Conservation (phyloP, 2,113 vertebrate species). For the Gymnobelideus leadbeateri region DNA sequence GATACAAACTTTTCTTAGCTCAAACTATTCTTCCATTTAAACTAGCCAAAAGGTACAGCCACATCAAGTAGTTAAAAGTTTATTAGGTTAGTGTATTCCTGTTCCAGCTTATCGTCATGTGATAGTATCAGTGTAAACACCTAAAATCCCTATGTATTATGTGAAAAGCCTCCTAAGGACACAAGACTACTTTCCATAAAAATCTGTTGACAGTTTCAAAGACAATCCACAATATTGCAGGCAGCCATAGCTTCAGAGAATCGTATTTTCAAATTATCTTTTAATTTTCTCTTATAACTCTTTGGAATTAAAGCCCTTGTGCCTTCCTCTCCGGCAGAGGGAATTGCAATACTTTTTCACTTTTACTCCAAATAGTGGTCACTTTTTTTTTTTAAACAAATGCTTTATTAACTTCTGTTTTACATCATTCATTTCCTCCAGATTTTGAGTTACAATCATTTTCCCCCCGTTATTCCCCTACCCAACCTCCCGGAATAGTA, state of each 20-base stretch:
- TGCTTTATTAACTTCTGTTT: too few relatives aligned
- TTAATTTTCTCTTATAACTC: conserved; percentile 47
- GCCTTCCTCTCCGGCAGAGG: conserved; percentile 48
- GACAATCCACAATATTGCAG: not conserved
- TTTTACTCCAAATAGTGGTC: conserved; percentile 50
- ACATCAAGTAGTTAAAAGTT: conserved; percentile 30
- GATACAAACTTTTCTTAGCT: conserved; percentile 47
- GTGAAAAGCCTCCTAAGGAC: not conserved
- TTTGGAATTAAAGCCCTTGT: conserved; percentile 49
- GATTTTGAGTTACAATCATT: too few relatives aligned
- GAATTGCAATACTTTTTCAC: conserved; percentile 57
- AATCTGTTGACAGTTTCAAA: conserved; percentile 43
- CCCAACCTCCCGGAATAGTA: too few relatives aligned
- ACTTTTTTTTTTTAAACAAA: too few relatives aligned
- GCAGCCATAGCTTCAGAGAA: not conserved
- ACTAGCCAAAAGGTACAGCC: conserved; percentile 9
- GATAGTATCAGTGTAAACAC: conserved; percentile 45
- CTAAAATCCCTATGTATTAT: conserved; percentile 2
- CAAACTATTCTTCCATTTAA: conserved; percentile 20
- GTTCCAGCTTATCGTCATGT: conserved; percentile 49
- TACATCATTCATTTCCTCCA: too few relatives aligned
- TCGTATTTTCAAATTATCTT: conserved; percentile 47
- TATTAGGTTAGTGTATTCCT: conserved; percentile 20
- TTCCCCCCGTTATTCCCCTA: too few relatives aligned
- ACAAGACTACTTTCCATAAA: conserved; percentile 8